Percentiles rank a stretch among this genome's conserved stretches.
Evolutionary conservation across 2,797 vertebrate genomes (phyloP).

Genomic region (Rachycentron canadum): DNA sequence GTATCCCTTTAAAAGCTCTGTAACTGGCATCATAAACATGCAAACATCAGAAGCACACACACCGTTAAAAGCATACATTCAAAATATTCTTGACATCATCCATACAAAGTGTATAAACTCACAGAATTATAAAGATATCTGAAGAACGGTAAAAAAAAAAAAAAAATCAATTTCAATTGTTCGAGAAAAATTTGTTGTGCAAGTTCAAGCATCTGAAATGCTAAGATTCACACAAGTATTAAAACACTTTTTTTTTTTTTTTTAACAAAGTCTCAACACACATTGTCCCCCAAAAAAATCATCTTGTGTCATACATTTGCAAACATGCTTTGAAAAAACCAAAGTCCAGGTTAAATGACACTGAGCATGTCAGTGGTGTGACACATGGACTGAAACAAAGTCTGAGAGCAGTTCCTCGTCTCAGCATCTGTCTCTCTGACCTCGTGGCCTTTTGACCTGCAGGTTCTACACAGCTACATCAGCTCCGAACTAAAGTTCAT

Average conservation of each 20-base stretch:
- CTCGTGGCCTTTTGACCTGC: constrained; percentile 41
- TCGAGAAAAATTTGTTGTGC: constrained; percentile 43
- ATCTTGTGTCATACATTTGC: not conserved
- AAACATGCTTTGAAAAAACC: constrained; percentile 18
- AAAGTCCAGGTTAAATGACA: constrained; percentile 29
- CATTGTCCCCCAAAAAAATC: not conserved
- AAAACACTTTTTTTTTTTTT: constrained; percentile 11
- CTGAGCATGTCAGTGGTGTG: constrained; percentile 21
- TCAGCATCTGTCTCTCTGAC: constrained; percentile 42
- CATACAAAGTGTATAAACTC: constrained; percentile 20
- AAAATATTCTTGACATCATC: not conserved
- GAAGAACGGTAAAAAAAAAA: constrained; percentile 9
- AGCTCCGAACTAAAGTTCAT: constrained; percentile 87
- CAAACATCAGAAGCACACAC: constrained; percentile 22
- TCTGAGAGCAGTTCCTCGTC: constrained; percentile 39
- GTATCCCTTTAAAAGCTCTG: not conserved
- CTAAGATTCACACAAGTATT: constrained; percentile 13
- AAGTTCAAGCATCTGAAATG: constrained; percentile 43
- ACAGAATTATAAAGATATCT: constrained; percentile 16
- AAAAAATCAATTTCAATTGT: not conserved
- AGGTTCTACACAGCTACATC: not conserved
- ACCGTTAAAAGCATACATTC: constrained; percentile 22
- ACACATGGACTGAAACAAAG: constrained; percentile 16
- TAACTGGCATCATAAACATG: constrained; percentile 12
- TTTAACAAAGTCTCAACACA: constrained; percentile 8